Percentiles rank a stretch among this genome's conserved stretches.
These are phyloP conservation scores for Auanema freiburgensis DNA, from an alignment of 2,888 invertebrate species.

Conservation along the genomic window DNA sequence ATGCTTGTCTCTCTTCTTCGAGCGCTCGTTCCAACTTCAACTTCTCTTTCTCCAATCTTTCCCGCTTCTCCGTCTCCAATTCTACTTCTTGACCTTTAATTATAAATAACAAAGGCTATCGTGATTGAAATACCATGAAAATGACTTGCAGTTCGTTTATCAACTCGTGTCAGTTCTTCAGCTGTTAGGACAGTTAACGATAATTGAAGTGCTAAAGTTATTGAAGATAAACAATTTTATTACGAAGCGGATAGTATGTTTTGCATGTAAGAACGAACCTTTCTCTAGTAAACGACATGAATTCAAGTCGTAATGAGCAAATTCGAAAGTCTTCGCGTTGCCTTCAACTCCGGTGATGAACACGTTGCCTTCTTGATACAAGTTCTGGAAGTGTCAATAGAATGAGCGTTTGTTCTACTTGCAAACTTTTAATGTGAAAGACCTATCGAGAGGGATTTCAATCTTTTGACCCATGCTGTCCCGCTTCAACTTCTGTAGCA, in stretches of 20 bases:
- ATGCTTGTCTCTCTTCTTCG: conserved; percentile 44
- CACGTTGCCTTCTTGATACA: conserved; percentile 5
- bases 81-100: conserved; percentile 24
- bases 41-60: conserved; percentile 32
- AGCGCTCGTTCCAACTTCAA: conserved; percentile 29
- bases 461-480: conserved; percentile 22
- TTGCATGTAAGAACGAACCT: conserved; percentile 1
- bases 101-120: background rate
- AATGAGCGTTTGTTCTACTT: background rate
- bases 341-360: conserved; percentile 1
- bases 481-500: conserved; percentile 15
- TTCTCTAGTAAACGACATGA: conserved; percentile 7
- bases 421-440: conserved; percentile 28
- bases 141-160: conserved; percentile 8
- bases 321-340: conserved; percentile 7
- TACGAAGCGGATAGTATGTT: background rate
- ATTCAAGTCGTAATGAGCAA: conserved; percentile 12
- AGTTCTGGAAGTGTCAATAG: background rate
- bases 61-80: conserved; percentile 13
- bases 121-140: conserved; percentile 12
- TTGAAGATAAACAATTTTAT: background rate
- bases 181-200: background rate
- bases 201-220: conserved; percentile 6
- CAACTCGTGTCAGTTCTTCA: conserved; percentile 8
- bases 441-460: conserved; percentile 24